Conservation (phyloP, 2,797 vertebrate species). For the Gymnoscopelus microlampas region DNA sequence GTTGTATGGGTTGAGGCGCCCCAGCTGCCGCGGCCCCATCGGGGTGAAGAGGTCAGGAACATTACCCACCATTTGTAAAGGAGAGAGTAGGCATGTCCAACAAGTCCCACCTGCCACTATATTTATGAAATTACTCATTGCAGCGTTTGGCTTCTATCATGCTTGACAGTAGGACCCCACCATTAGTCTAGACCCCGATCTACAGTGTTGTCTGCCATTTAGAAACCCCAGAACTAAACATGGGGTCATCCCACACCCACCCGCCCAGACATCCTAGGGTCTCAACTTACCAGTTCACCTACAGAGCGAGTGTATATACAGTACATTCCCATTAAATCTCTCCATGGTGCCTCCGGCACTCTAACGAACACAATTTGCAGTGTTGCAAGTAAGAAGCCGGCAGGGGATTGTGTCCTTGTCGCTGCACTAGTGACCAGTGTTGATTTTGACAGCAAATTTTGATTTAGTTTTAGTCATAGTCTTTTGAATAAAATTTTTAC, state of each 20-base stretch:
- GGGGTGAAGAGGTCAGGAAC: constrained; percentile 77
- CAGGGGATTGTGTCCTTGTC: too few species aligned
- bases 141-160: constrained; percentile 71
- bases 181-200: constrained; percentile 47
- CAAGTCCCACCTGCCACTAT: constrained; percentile 77
- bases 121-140: constrained; percentile 74
- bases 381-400: too few species aligned
- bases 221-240: constrained; percentile 37
- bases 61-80: constrained; percentile 77
- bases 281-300: constrained; percentile 42
- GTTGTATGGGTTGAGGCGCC: constrained; percentile 63
- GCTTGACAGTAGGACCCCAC: constrained; percentile 58
- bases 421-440: too few species aligned
- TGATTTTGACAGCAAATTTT: too few species aligned
- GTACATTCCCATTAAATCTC: too few species aligned
- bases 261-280: constrained; percentile 21
- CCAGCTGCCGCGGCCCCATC: constrained; percentile 68
- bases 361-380: too few species aligned
- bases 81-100: constrained; percentile 76
- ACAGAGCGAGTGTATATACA: neutral
- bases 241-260: neutral
- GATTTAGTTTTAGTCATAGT: too few species aligned
- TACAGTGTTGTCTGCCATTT: constrained; percentile 43
- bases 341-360: too few species aligned
- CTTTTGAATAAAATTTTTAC: too few species aligned